Evolutionary conservation across 2,797 vertebrate genomes (phyloP).

Genomic region (Coregonus ussuriensis): DNA sequence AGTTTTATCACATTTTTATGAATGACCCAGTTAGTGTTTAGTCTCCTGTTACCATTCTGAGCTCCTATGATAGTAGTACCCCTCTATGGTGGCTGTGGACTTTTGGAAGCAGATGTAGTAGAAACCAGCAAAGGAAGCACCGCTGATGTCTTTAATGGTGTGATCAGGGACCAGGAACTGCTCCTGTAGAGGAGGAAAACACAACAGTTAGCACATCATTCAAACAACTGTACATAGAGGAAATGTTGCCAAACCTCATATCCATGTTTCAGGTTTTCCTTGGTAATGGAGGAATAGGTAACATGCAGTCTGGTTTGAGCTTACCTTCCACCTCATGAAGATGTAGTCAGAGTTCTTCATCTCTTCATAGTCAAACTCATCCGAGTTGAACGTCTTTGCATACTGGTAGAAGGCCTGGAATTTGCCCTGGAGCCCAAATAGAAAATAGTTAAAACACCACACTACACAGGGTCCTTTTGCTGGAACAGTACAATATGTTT

Average conservation of each 20-base stretch:
- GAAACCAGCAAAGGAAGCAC: conserved; percentile 97
- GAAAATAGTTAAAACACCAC: not conserved
- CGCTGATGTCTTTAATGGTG: conserved; percentile 98
- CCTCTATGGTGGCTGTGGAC: conserved; percentile 96
- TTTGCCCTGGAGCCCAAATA: conserved; percentile 82
- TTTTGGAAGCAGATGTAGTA: conserved; percentile 99
- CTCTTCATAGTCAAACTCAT: conserved; percentile 96
- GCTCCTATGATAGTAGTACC: conserved; percentile 95
- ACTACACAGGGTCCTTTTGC: not conserved
- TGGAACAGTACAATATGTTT: not conserved
- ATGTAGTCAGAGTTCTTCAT: conserved; percentile 95
- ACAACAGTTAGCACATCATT: not conserved
- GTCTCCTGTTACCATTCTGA: conserved; percentile 87
- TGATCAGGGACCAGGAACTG: conserved; percentile 98
- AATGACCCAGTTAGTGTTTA: not conserved
- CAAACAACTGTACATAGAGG: not conserved
- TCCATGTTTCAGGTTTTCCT: not conserved
- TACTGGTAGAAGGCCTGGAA: conserved; percentile 99
- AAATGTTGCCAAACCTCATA: not conserved
- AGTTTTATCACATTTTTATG: not conserved
- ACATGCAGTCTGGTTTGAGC: not conserved
- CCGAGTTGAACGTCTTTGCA: conserved; percentile 97
- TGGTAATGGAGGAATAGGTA: not conserved
- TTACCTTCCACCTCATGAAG: conserved; percentile 99
- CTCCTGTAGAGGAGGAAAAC: conserved; percentile 75